Percentiles rank a stretch among this genome's conserved stretches.
Conservation (phyloP, 2,888 invertebrate species). For the Ectropis crepuscularia region DNA sequence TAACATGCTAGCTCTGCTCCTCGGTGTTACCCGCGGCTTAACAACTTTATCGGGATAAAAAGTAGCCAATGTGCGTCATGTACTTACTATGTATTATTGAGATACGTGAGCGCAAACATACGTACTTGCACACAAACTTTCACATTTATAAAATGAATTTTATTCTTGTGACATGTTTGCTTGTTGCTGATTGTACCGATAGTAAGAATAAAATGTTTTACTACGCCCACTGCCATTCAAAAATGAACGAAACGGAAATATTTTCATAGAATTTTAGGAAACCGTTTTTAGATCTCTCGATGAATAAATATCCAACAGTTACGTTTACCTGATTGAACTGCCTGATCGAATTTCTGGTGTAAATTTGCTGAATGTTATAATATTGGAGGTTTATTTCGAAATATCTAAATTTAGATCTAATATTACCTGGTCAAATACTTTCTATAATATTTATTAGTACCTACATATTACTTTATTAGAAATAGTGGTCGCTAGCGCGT, state of each 20-base stretch:
- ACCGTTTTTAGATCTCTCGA: constrained; percentile 9
- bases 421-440: not conserved
- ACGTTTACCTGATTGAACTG: constrained; percentile 14
- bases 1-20: too few relatives aligned
- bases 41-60: too few relatives aligned
- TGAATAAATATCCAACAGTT: constrained; percentile 13
- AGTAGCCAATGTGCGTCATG: too few relatives aligned
- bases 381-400: constrained; percentile 7
- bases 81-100: too few relatives aligned
- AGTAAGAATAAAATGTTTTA: constrained; percentile 15
- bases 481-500: too few relatives aligned
- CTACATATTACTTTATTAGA: too few relatives aligned
- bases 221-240: constrained; percentile 17
- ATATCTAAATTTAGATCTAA: not conserved
- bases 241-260: constrained; percentile 14
- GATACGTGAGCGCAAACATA: too few relatives aligned
- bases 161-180: not conserved
- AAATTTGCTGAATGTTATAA: constrained; percentile 2
- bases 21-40: too few relatives aligned
- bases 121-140: too few relatives aligned
- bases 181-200: constrained; percentile 9
- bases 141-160: not conserved
- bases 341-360: constrained; percentile 5
- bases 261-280: constrained; percentile 18
- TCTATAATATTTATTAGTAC: not conserved